A percentile compares a stretch with the other conserved stretches of the same genome.
phyloP scores from a whole-genome alignment of 2,888 invertebrate genomes.

The Cryptocheilus praepositus region DNA sequence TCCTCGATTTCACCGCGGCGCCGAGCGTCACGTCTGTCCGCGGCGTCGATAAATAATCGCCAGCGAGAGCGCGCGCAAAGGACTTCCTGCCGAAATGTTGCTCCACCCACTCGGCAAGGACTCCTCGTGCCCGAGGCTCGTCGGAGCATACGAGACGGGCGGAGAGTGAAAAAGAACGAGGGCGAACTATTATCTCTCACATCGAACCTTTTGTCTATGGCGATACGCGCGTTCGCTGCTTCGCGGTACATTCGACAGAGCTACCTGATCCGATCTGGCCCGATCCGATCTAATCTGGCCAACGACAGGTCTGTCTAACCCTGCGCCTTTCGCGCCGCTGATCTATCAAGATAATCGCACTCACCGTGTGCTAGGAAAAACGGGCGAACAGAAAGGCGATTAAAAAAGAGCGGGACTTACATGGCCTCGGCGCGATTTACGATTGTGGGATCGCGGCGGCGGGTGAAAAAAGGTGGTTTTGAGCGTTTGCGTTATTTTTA shows the following conservation, averaged over 20 bases:
- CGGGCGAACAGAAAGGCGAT: neutral
- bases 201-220: too few species aligned
- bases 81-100: slow-evolving; percentile 27
- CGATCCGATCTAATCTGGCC: too few species aligned
- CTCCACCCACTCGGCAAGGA: slow-evolving; percentile 46
- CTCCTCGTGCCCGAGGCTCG: slow-evolving; percentile 23
- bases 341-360: too few species aligned
- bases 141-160: neutral
- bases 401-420: neutral
- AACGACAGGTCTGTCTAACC: too few species aligned
- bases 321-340: too few species aligned
- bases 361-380: neutral
- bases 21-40: neutral
- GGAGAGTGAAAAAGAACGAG: neutral
- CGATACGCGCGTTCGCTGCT: too few species aligned
- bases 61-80: slow-evolving; percentile 7
- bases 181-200: too few species aligned
- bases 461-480: neutral
- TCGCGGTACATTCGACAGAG: too few species aligned
- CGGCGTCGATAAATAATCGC: slow-evolving; percentile 23
- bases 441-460: neutral
- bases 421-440: too few species aligned
- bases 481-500: too few species aligned
- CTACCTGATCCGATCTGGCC: too few species aligned
- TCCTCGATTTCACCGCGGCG: slow-evolving; percentile 21